phyloP scores from a whole-genome alignment of 2,797 vertebrate species.

The Pantherophis vulpinus region DNA sequence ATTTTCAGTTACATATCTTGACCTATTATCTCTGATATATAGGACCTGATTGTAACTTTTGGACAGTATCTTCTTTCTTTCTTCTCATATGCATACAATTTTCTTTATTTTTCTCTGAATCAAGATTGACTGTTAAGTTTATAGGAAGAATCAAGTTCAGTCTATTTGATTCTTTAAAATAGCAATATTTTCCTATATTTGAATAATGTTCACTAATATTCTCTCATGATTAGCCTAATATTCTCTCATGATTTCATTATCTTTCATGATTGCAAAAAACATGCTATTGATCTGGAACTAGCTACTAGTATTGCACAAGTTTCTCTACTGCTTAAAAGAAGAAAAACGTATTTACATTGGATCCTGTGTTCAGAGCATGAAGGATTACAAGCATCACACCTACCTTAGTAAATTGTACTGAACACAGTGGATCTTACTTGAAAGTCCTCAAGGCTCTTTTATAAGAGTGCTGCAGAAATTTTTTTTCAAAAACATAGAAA shows the following conservation, averaged over 20 bases:
- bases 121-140: neutral
- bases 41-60: neutral
- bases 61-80: neutral
- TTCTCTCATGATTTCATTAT: neutral
- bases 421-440: neutral
- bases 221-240: neutral
- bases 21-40: conserved; percentile 4
- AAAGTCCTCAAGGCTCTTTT: neutral
- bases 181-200: neutral
- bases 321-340: neutral
- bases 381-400: neutral
- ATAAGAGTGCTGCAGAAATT: neutral
- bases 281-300: neutral
- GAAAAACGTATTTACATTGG: neutral
- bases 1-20: conserved; percentile 26
- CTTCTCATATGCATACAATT: neutral
- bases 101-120: neutral
- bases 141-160: neutral
- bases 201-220: neutral
- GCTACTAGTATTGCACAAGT: neutral
- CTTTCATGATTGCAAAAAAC: neutral
- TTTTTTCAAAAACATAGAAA: neutral
- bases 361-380: neutral
- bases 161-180: neutral
- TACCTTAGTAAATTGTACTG: neutral